These are phyloP conservation scores for Ridgeia piscesae DNA, from an alignment of 1,140 invertebrate genomes.

Conservation along the genomic window DNA sequence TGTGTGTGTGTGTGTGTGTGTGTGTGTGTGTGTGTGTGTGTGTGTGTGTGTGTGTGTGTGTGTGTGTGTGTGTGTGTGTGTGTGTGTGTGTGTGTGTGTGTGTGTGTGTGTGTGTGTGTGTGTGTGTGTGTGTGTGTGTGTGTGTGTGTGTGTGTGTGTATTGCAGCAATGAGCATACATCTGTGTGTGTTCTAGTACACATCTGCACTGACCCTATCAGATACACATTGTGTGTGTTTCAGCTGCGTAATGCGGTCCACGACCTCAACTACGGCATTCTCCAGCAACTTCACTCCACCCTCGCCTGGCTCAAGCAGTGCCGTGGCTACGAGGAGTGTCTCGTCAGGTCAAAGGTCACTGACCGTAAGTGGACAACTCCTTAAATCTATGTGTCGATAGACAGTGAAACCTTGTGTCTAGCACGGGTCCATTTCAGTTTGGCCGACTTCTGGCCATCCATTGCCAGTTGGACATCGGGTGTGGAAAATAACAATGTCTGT, in stretches of 20 bases:
- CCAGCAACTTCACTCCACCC: conserved; percentile 47
- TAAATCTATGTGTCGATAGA: background rate
- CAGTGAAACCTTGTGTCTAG: background rate
- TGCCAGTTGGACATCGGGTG: too few species aligned
- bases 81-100: too few species aligned
- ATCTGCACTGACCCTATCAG: background rate
- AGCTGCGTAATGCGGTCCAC: conserved; percentile 52
- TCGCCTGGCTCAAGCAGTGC: conserved; percentile 51
- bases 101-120: too few species aligned
- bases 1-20: too few species aligned
- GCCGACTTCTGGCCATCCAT: background rate
- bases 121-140: background rate
- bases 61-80: too few species aligned
- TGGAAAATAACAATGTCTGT: too few species aligned
- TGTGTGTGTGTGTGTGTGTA: background rate
- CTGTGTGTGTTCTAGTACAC: too few species aligned
- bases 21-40: background rate
- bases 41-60: too few species aligned
- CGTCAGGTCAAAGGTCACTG: background rate
- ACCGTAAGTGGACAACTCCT: background rate
- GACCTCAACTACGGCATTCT: conserved; percentile 50
- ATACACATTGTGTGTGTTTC: conserved; percentile 25
- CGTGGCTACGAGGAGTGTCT: conserved; percentile 35
- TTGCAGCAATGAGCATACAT: too few species aligned
- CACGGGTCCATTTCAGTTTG: background rate